Evolutionary conservation across 1,140 invertebrate species (phyloP).

Genomic region (Lepidotrigona ventralis): DNA sequence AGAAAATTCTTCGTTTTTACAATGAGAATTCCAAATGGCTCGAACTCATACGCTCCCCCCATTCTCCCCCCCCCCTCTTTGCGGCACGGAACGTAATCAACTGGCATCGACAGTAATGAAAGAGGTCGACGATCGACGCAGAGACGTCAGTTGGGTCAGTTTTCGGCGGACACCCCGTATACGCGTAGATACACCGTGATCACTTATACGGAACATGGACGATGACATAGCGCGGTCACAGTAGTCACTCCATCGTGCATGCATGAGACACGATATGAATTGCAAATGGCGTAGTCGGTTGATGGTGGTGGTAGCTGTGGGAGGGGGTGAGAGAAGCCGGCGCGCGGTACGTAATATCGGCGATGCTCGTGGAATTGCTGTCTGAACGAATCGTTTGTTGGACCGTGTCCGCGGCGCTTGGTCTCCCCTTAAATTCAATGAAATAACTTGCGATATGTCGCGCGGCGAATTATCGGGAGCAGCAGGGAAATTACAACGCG

Average conservation of each 20-base stretch:
- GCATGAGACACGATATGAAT: constrained; percentile 68
- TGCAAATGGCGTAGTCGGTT: constrained; percentile 58
- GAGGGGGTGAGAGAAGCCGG: too few species aligned
- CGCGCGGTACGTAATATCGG: constrained; percentile 56
- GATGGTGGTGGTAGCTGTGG: constrained; percentile 1
- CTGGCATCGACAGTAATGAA: too few species aligned
- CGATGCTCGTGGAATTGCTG: constrained; percentile 52
- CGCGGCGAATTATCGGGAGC: constrained; percentile 29
- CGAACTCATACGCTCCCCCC: too few species aligned
- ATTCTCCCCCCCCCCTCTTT: too few species aligned
- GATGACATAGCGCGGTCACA: constrained; percentile 61
- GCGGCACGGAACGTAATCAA: too few species aligned
- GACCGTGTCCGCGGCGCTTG: constrained; percentile 33
- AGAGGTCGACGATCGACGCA: too few species aligned
- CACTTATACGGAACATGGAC: constrained; percentile 57
- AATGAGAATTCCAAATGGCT: too few species aligned
- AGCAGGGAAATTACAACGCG: constrained; percentile 18
- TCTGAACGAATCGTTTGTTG: constrained; percentile 61
- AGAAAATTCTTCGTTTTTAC: too few species aligned
- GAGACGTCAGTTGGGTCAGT: too few species aligned
- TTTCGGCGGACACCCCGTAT: not conserved
- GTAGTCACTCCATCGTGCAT: constrained; percentile 67
- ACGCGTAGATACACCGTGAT: constrained; percentile 37
- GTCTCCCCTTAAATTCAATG: constrained; percentile 46
- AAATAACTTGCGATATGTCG: constrained; percentile 30